Evolutionary conservation across 2,888 invertebrate genomes (phyloP), one percentile per base, ranked within the genome.

Genomic region (Yponomeuta sedellus): DNA sequence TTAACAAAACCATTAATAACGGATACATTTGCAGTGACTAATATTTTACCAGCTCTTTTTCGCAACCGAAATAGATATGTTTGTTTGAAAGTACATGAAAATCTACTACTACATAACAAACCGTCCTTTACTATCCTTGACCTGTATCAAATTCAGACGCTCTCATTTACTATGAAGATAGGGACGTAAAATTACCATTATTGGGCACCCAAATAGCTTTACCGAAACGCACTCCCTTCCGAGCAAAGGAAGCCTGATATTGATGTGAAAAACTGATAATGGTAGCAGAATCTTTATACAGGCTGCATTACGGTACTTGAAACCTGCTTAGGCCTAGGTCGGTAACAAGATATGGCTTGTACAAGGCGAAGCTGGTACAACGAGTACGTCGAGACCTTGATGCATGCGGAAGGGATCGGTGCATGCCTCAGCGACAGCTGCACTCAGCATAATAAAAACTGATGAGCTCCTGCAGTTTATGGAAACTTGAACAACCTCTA

Each of bases 261-360:
- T 52, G 44, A 52, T 52, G 44, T 52, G 12, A 52, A 52, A 52
- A 12, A 52, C 16, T 52, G 44, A 52, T n/a, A n/a, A n/a, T 52
- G 44, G 44, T 16, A 52, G 16, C 16, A 59, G 59, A 59, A 59
- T 20, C 22, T 22, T 20, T 22, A 59, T 59, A 59, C 59, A 59
- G 67, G 69, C 72, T 64, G n/a, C 57, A 57, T 81, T 81, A 83
- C 83, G 83, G 85, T 85, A 85, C 81, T 78, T 73, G 70, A 76
- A 75, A 76, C 79, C 25, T 22, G 56, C 19, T 57, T 56, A 64
- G 64, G 52, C 64, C 75, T 81, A 77, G 74, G 74, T 70, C 69
- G 67, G 68, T 71, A 67, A 71, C 72, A 73, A 71, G 66, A 66
- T 66, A 66, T 58, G 52, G 61, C 52, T 12, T 19, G 57, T 56